Percentiles rank a stretch among this genome's conserved stretches.
Evolutionary conservation across 1,140 invertebrate genomes (phyloP).

Genomic region (Uloborus diversus): DNA sequence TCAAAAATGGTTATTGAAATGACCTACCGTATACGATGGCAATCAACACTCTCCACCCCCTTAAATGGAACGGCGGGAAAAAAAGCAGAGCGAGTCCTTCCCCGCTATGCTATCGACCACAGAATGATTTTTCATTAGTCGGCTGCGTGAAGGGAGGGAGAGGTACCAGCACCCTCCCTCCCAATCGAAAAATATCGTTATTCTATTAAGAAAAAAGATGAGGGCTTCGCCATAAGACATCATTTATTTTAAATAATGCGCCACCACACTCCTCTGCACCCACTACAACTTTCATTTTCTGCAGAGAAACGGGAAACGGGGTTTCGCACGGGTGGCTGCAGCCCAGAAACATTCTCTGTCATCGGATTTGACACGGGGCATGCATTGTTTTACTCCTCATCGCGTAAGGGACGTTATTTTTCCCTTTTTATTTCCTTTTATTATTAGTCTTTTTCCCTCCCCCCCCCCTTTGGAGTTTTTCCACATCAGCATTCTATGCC

Average conservation of each 20-base stretch:
- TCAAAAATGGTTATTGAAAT: slow-evolving; percentile 55
- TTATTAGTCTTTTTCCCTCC: too few species aligned
- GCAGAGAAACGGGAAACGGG: slow-evolving; percentile 38
- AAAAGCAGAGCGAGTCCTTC: neutral
- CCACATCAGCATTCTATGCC: neutral
- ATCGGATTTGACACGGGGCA: slow-evolving; percentile 49
- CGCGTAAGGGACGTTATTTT: slow-evolving; percentile 32
- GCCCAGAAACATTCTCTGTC: slow-evolving; percentile 48
- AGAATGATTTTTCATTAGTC: slow-evolving; percentile 54
- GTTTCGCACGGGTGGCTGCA: slow-evolving; percentile 30
- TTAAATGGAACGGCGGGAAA: neutral
- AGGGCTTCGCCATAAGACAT: slow-evolving; percentile 46
- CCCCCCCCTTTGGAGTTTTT: too few species aligned
- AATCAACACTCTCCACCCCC: slow-evolving; percentile 18
- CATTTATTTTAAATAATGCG: slow-evolving; percentile 55
- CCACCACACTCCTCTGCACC: neutral
- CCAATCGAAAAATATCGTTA: slow-evolving; percentile 51
- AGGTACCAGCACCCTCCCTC: neutral
- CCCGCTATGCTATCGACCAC: slow-evolving; percentile 38
- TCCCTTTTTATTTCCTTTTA: too few species aligned
- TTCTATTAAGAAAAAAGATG: slow-evolving; percentile 52
- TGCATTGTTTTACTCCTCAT: slow-evolving; percentile 42
- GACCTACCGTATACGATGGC: slow-evolving; percentile 30
- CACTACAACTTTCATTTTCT: slow-evolving; percentile 1
- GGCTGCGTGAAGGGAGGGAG: neutral